phyloP scores from a whole-genome alignment of 2,113 vertebrate species.

The Anarrhichthys ocellatus region DNA sequence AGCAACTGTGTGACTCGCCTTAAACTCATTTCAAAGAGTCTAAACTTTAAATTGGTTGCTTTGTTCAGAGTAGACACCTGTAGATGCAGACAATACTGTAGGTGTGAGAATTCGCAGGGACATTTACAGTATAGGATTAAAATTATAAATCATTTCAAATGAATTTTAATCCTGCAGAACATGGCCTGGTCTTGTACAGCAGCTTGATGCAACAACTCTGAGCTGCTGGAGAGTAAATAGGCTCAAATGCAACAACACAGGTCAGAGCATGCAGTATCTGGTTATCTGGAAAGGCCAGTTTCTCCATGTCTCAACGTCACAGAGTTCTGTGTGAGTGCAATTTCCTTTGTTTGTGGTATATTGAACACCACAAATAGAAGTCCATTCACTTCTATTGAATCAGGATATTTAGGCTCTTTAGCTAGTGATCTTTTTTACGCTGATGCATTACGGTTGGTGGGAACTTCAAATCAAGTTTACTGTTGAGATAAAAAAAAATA shows the following conservation, averaged over 20 bases:
- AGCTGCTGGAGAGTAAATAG: too few relatives aligned
- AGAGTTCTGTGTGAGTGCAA: neutral
- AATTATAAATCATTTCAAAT: neutral
- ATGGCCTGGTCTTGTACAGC: neutral
- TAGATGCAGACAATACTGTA: neutral
- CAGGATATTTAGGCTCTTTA: neutral
- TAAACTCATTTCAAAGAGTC: neutral
- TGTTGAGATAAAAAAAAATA: neutral
- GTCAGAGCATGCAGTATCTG: neutral
- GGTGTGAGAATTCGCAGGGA: neutral
- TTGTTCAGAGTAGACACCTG: neutral
- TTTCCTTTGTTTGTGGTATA: neutral
- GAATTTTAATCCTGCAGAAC: neutral
- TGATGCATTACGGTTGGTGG: neutral
- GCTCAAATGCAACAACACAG: neutral
- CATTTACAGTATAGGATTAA: constrained; percentile 1
- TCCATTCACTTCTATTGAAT: neutral
- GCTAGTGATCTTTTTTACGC: neutral
- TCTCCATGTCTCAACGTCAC: neutral
- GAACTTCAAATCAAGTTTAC: neutral
- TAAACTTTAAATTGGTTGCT: neutral
- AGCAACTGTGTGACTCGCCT: neutral
- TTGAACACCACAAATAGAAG: neutral
- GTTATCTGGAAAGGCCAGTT: neutral
- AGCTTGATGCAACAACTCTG: neutral